Base-by-base conservation (phyloP, 1,140 invertebrate genomes). In the Brachionus rubens region DNA sequence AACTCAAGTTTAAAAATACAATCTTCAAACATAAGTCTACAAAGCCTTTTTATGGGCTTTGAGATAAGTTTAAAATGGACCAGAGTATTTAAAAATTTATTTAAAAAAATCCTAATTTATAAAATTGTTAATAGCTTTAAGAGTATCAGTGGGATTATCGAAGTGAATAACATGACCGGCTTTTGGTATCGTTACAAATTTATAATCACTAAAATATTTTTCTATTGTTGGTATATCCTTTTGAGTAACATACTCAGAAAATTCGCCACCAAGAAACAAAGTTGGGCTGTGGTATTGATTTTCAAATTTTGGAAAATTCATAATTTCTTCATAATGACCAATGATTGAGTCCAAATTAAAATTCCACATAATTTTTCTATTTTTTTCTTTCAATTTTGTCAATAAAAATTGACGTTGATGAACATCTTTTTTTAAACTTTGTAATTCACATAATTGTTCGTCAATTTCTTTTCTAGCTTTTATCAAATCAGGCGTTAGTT, bases 151-250 rank as follows among this genome's bases (percentile, higher is more conserved):
- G 12, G 72, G 72, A 41, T 54, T 52, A 40, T 75, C 72, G 6
- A 54, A 75, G 30, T 75, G 72, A 21, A 75, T 54, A 6, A 52
- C 48, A 50, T 75, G 72, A 1, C 72, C 72, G 12, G 72, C 72
- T 30, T 54, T 75, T 9, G 50, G 36, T 28, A 75, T 75, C 21
- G 21, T 52, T 6, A 75, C 14, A 54, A 75, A 28, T 30, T 40
- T 52, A 43, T 75, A 54, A 16, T 52, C n/a, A 14, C 48, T 41
- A 41, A 75, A 75, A 30, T 54, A 75, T 28, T 30, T 46, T 46
- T 46, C n/a, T 3, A 75, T 54, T 9, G 3, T 46, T 30, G 72
- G 72, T 56, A 56, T n/a, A 10, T 52, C 48, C 24, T 75, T 47
- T 47, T 75, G 30, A n/a, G 33, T 54, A 19, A 75, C 48, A 41